Conservation (phyloP, 2,888 invertebrate genomes). For the Lumbricus terrestris region DNA sequence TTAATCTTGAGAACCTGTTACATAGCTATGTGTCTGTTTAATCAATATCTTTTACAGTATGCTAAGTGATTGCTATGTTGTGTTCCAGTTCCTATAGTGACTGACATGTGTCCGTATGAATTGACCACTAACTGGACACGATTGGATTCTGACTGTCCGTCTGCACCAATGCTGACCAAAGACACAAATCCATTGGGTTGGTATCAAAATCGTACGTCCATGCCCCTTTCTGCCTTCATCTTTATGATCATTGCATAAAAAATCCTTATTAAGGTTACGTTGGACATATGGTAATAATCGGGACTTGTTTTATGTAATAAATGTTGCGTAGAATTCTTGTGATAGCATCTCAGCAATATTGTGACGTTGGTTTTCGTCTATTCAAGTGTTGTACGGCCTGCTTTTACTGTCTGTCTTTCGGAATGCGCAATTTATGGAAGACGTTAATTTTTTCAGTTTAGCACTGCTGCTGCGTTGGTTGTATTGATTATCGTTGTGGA, state of each 20-base stretch:
- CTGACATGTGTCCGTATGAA: constrained; percentile 12
- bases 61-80: not conserved
- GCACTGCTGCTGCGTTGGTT: not conserved
- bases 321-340: not conserved
- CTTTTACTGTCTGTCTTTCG: not conserved
- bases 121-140: constrained; percentile 11
- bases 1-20: not conserved
- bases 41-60: too few species aligned
- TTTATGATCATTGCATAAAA: not conserved
- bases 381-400: not conserved
- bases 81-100: constrained; percentile 10
- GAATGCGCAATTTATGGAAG: not conserved
- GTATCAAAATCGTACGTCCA: not conserved
- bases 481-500: not conserved
- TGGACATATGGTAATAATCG: not conserved
- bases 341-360: not conserved
- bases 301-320: not conserved
- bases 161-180: constrained; percentile 11
- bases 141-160: not conserved
- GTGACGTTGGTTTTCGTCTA: not conserved
- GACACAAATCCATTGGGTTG: constrained; percentile 8
- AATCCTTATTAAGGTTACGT: not conserved
- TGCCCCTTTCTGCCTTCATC: not conserved
- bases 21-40: not conserved
- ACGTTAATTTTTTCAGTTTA: not conserved